A percentile compares a stretch with the other conserved stretches of the same genome.
Conservation (phyloP, 2,888 invertebrate species). For the Blera fallax region DNA sequence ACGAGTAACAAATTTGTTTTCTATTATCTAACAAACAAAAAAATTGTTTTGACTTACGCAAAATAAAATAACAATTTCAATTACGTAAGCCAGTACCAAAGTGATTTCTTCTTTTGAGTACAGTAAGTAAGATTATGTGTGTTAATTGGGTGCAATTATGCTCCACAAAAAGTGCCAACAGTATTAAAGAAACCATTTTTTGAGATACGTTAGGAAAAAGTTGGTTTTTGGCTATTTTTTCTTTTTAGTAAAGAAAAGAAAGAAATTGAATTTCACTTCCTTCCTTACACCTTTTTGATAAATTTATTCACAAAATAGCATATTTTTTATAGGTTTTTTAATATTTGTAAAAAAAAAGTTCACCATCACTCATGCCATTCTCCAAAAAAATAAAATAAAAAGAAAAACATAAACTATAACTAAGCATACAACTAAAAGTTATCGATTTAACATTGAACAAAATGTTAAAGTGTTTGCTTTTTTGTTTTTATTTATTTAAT, state of each 20-base stretch:
- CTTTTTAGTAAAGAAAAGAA: neutral
- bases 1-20: neutral
- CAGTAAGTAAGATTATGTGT: neutral
- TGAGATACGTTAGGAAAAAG: slow-evolving; percentile 6
- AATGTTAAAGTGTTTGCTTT: slow-evolving; percentile 29
- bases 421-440: slow-evolving; percentile 60
- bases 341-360: slow-evolving; percentile 34
- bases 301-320: slow-evolving; percentile 33
- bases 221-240: neutral
- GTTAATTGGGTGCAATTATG: slow-evolving; percentile 35
- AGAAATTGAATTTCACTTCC: slow-evolving; percentile 48
- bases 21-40: neutral
- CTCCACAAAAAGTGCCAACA: neutral
- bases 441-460: slow-evolving; percentile 56
- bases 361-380: slow-evolving; percentile 67
- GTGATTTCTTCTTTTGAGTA: neutral
- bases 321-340: neutral
- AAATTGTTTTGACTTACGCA: neutral
- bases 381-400: slow-evolving; percentile 52
- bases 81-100: neutral
- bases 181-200: neutral
- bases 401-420: slow-evolving; percentile 45
- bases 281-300: neutral
- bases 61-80: neutral
- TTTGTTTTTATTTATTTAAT: slow-evolving; percentile 40